A percentile compares a stretch with the other conserved stretches of the same genome.
Evolutionary conservation across 1,140 invertebrate genomes (phyloP).

Genomic region (Aphaenogaster ashmeadi): DNA sequence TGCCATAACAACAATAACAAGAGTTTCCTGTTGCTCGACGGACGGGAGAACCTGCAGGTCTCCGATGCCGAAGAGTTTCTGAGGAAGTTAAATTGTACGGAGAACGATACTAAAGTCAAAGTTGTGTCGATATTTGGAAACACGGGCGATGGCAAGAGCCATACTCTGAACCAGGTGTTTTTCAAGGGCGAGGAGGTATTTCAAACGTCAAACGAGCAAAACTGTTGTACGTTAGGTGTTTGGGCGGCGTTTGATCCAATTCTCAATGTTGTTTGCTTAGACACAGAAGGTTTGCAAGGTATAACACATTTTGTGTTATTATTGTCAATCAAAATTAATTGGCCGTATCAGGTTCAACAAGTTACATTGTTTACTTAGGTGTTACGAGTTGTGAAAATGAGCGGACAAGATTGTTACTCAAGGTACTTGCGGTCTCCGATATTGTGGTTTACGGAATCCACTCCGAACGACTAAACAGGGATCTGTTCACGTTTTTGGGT

Average conservation of each 20-base stretch:
- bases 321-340: background rate
- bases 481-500: slow-evolving; percentile 94
- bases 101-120: slow-evolving; percentile 89
- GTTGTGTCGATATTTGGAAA: slow-evolving; percentile 96
- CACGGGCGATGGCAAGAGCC: slow-evolving; percentile 95
- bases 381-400: slow-evolving; percentile 91
- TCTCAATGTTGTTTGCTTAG: slow-evolving; percentile 91
- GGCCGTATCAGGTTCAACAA: background rate
- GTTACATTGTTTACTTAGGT: slow-evolving; percentile 78
- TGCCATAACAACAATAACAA: slow-evolving; percentile 50
- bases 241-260: slow-evolving; percentile 92
- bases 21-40: slow-evolving; percentile 89
- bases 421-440: slow-evolving; percentile 93
- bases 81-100: slow-evolving; percentile 85
- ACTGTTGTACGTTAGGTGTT: slow-evolving; percentile 93
- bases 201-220: slow-evolving; percentile 91
- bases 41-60: slow-evolving; percentile 87
- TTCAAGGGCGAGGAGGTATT: slow-evolving; percentile 93
- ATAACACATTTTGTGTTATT: slow-evolving; percentile 33
- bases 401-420: slow-evolving; percentile 91
- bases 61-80: slow-evolving; percentile 87
- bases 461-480: slow-evolving; percentile 92
- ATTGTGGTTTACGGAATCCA: slow-evolving; percentile 94
- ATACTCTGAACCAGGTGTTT: slow-evolving; percentile 94
- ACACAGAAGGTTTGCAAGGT: slow-evolving; percentile 93